Evolutionary conservation across 2,113 vertebrate species (phyloP), one percentile per base, ranked within the genome.

Genomic region (Leiothrix lutea): DNA sequence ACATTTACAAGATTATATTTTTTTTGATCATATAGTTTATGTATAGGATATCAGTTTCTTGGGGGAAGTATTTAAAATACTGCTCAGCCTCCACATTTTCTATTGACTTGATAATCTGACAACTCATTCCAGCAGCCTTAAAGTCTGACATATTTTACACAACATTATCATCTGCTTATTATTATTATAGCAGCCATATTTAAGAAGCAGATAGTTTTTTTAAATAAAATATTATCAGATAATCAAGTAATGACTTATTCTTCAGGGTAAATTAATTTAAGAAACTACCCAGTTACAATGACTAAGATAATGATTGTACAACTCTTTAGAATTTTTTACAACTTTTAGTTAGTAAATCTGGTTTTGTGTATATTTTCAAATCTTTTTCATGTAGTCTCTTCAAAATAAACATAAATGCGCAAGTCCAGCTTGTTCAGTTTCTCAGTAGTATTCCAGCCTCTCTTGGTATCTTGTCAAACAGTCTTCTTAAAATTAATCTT

Each of bases 351-450:
- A 98, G 97, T 98, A 98, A 98, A 98, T 98, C 97, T 98, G 97
- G 95, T 97, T 98, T 97, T 97, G 96, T 97, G 97, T 98, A 98
- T 98, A 98, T 97, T 98, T 98, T 98, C 96, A 97, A 97, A 97
- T 97, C 95, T 97, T 98, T 97, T 96, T 96, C 98, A 97, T 88
- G 97, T 96, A 98, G 97, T 98, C 98, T 98, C 95, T 98, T 97
- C 97, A 98, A 97, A 98, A 98, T 98, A 98, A 98, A 98, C 96
- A 97, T 98, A 98, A 97, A 98, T 96, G 97, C 98, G 97, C 98
- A 99, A 99, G 99, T 99, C 99, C 99, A 99, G 99, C 99, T 99
- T 99, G 99, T 98, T 99, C 98, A 98, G 98, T 98, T 98, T 98
- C 98, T 98, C 98, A 98, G 98, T 98, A 98, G 97, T 98, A 98